A percentile compares a stretch with the other conserved stretches of the same genome.
Conservation (phyloP, 2,113 vertebrate species). For the Oreochromis niloticus region DNA sequence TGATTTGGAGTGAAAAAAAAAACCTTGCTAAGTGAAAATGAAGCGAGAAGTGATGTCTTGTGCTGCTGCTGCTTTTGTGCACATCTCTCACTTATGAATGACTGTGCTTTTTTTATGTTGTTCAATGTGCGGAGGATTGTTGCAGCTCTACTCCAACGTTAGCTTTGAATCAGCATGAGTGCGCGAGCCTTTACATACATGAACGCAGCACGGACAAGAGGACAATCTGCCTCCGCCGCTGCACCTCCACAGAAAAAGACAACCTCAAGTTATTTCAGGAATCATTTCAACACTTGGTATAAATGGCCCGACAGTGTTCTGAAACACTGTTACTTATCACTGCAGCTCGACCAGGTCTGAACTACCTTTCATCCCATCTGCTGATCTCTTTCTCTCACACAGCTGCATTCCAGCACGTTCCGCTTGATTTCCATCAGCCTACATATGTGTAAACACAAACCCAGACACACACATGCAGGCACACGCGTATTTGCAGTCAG, state of each 20-base stretch:
- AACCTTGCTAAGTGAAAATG: background rate
- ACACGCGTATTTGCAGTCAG: background rate
- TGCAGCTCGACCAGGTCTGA: background rate
- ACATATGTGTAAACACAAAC: background rate
- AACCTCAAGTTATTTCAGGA: constrained; percentile 30
- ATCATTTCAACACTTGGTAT: constrained; percentile 3
- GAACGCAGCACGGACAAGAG: constrained; percentile 1
- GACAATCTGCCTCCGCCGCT: constrained; percentile 27
- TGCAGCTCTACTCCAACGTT: background rate
- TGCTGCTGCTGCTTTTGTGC: background rate
- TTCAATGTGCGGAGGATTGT: background rate
- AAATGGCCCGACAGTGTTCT: background rate
- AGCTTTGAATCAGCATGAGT: background rate
- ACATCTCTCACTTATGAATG: background rate
- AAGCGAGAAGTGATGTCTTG: background rate
- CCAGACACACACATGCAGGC: background rate
- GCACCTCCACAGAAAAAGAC: constrained; percentile 19
- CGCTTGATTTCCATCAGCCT: constrained; percentile 4
- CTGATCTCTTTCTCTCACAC: background rate
- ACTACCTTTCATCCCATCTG: background rate
- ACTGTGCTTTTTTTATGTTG: background rate
- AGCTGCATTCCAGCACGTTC: background rate
- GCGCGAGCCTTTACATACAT: background rate
- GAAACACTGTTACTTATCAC: background rate
- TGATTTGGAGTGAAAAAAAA: background rate